phyloP scores from a whole-genome alignment of 2,113 vertebrate genomes.

The Okapia johnstoni region DNA sequence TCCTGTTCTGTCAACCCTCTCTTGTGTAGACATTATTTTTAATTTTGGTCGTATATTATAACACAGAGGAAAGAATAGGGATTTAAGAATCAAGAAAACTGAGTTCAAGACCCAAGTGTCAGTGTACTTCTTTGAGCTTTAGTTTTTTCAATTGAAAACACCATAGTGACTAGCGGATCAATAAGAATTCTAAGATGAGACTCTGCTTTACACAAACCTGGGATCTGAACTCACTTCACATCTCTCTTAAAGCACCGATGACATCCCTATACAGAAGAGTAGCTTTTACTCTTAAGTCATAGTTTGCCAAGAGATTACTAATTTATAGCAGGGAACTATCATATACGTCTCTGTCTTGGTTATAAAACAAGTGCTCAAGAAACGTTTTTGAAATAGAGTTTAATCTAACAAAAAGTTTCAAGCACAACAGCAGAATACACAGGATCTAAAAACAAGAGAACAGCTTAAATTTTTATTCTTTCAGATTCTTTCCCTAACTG shows the following conservation, averaged over 20 bases:
- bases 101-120: not conserved
- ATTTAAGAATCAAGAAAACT: not conserved
- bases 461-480: not conserved
- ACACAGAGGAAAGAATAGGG: not conserved
- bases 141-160: not conserved
- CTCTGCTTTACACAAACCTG: not conserved
- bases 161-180: not conserved
- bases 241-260: not conserved
- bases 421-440: not conserved
- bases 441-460: conserved; percentile 36
- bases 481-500: not conserved
- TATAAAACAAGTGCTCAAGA: not conserved
- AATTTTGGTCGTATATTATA: not conserved
- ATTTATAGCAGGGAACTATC: not conserved
- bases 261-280: not conserved
- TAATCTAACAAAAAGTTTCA: conserved; percentile 5
- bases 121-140: not conserved
- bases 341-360: not conserved
- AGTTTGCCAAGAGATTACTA: not conserved
- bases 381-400: not conserved
- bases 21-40: not conserved
- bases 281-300: not conserved
- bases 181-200: not conserved
- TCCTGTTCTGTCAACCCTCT: not conserved
- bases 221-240: not conserved